Evolutionary conservation across 2,888 invertebrate species (phyloP), one percentile per base, ranked within the genome.

Genomic region (Villa cingulata): DNA sequence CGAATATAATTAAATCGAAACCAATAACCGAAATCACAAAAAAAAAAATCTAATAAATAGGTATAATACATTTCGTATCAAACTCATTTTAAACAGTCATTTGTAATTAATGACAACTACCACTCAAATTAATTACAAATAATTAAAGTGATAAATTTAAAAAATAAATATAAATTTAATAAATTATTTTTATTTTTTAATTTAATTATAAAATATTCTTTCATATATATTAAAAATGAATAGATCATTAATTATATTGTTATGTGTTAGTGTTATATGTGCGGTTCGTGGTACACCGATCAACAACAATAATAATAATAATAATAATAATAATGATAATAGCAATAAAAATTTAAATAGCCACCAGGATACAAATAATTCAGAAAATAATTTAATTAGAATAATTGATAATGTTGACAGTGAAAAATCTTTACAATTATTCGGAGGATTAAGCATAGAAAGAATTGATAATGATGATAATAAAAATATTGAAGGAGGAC

Each of bases 401-500:
- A 63, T 71, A 54, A 63, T 74, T 37, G 70, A 74, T 50, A 62
- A 63, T 52, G 59, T 72, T 49, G 74, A 75, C 53, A 61, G 54
- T 17, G 66, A 69, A 53, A 59, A 64, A 43, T 63, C 65, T 7
- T 53, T 74, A 32, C 58, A 66, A 19, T 51, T 73, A 34, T 62
- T 72, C 49, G 72, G 70, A 49, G 73, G 69, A 38, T 58, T 69
- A 45, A 63, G 61, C 50, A 58, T 69, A 50, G 71, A 71, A 57
- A 68, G 68, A 38, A 56, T 60, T 37, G 66, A 67, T 46, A 59
- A 58, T 48, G 53, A 45, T 17, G 37, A 43, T 9, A 3, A 12
- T 9, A n/a, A n/a, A n/a, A n/a, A n/a, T n/a, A n/a, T n/a, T n/a
- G n/a, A n/a, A n/a, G n/a, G n/a, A n/a, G 15, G 4, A 15, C 36